phyloP scores from a whole-genome alignment of 30 jellyfish, hydroid and myxozoan species.

The Cassiopea xamachana region DNA sequence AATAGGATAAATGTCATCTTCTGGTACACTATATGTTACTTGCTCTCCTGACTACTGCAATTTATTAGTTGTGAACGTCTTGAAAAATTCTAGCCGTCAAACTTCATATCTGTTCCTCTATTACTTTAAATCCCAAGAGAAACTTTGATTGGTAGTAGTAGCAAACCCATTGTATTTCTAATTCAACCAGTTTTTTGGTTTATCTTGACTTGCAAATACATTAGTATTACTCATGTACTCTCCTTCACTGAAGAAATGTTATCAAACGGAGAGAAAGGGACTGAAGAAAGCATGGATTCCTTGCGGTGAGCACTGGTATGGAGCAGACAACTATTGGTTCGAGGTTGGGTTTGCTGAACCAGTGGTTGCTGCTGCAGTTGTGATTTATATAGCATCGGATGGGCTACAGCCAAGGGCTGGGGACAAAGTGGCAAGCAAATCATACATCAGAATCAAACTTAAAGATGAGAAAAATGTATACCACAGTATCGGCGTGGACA shows the following conservation, averaged over 20 bases:
- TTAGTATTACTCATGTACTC: not conserved
- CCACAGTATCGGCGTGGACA: conserved; percentile 66
- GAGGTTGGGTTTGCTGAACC: conserved; percentile 72
- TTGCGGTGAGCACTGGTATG: conserved; percentile 34
- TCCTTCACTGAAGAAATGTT: conserved; percentile 75
- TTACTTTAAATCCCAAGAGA: no score
- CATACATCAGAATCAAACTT: no score
- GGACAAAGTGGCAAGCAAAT: no score
- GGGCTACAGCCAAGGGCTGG: conserved; percentile 39
- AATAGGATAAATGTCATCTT: no score
- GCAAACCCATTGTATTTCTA: no score
- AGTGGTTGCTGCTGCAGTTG: conserved; percentile 88
- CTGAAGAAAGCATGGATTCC: conserved; percentile 73
- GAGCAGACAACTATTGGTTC: conserved; percentile 69
- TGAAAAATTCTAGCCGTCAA: no score
- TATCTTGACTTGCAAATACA: no score
- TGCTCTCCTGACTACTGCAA: no score
- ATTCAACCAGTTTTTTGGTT: not conserved
- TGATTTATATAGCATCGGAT: conserved; percentile 89
- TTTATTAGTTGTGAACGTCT: no score
- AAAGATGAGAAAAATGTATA: not conserved
- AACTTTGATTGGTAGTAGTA: no score
- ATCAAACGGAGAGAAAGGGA: conserved; percentile 29
- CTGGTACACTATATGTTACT: no score
- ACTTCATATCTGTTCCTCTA: no score